These are phyloP conservation scores for Diabrotica undecimpunctata DNA, from an alignment of 1,140 invertebrate species.

Conservation along the genomic window DNA sequence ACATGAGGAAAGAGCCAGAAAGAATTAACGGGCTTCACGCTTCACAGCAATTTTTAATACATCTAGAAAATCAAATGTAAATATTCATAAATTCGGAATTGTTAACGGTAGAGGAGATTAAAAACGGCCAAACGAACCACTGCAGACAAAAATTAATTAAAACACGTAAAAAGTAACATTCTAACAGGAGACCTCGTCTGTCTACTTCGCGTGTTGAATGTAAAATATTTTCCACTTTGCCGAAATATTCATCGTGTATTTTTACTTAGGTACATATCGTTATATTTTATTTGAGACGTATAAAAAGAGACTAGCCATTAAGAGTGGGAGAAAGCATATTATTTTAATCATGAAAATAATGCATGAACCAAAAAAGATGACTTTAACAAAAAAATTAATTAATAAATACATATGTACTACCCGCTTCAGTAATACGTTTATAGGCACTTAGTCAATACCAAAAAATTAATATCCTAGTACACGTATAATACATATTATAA, in stretches of 20 bases:
- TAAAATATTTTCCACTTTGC: constrained; percentile 13
- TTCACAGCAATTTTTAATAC: constrained; percentile 15
- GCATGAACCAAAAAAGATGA: no score
- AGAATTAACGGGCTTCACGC: constrained; percentile 10
- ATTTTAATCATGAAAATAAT: no score
- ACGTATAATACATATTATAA: no score
- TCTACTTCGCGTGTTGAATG: constrained; percentile 28
- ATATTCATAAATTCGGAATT: constrained; percentile 35
- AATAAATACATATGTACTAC: no score
- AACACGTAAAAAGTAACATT: constrained; percentile 29
- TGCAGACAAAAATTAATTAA: constrained; percentile 36
- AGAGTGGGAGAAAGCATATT: no score
- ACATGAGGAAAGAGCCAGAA: not conserved
- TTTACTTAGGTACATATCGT: constrained; percentile 3
- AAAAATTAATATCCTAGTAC: no score
- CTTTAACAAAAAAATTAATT: no score
- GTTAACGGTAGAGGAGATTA: constrained; percentile 23
- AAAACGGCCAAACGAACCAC: constrained; percentile 24
- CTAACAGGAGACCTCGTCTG: constrained; percentile 15
- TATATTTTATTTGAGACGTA: no score
- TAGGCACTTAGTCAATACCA: no score
- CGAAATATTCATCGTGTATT: not conserved
- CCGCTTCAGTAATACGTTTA: no score
- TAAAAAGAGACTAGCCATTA: no score
- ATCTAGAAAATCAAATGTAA: constrained; percentile 30